Base-by-base conservation (phyloP, 1,140 invertebrate species). In the Calephelis virginiensis region DNA sequence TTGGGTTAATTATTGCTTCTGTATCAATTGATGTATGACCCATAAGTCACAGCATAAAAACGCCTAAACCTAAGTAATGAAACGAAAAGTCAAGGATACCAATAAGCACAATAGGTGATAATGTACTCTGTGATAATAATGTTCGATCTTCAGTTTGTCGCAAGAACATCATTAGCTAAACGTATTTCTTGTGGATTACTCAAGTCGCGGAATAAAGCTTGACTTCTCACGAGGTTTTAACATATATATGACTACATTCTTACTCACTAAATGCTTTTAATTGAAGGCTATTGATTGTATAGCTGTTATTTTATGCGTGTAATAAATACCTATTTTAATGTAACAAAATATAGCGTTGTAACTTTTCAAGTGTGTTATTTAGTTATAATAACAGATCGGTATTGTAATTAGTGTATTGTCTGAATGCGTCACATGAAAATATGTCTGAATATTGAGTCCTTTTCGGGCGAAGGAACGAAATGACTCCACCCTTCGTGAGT, bases 181-280 rank as follows among this genome's bases (percentile, higher is more conserved):
- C 60, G 62, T 64, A 63, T 70, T 70, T 70, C 56, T 71, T 63
- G 56, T 28, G 45, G 47, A 53, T 72, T 72, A 64, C 64, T 67
- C 68, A 72, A 64, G 63, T 56, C 40, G 7, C 37, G 6, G 53
- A 68, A 38, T 46, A 43, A 65, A 63, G 46, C 67, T 50, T 69
- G 12, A 53, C 64, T 72, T 72, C 71, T 67, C 71, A 72, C 71
- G 71, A 64, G 11, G 45, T 38, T 67, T 72, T 72, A 49, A 63
- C 13, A 60, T 17, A 48, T 60, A 60, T 47, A 47, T 63, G 46
- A 13, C 38, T 65, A 50, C 17, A 38, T 63, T 63, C 47, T 63
- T 63, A 63, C 14, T 63, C 62, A 63, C 48, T 46, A 28, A 17
- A 49, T 56, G 49, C 49, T 65, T 65, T 65, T 65, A 65, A 63